Base-by-base conservation (phyloP, 2,113 vertebrate genomes). In the Hydrochoerus hydrochaeris region DNA sequence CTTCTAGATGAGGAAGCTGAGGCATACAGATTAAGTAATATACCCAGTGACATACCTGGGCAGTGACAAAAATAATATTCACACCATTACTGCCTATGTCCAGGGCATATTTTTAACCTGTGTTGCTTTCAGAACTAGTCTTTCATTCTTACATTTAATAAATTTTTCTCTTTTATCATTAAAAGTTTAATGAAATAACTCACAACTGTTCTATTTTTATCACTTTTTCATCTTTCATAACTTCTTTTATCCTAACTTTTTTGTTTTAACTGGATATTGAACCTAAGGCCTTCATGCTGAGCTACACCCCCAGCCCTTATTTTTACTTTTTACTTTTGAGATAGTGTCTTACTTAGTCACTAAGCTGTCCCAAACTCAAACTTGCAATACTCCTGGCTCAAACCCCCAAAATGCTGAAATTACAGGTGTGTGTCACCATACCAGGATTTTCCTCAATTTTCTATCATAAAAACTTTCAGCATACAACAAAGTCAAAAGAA, bases 21-120 rank as follows among this genome's bases (percentile, higher is more conserved):
- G 60, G 11, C 41, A n/a, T 2, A 3, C 14, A 80, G 60, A 78
- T 60, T 24, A 84, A 92, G 10, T 60, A 9, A 80, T 44, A 44
- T 69, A 30, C 26, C 32, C 35, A 85, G 57, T 62, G 26, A 16
- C 9, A 58, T 1, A 41, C 11, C 5, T 28, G 52, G 41, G 11
- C 20, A n/a, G 0, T 16, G 7, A 12, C 32, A 94, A 28, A 71
- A 46, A 62, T 54, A 35, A 10, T 30, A 69, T 58, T 58, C 30
- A n/a, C n/a, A 24, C 7, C 13, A 9, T 16, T 32, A 71, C 5
- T 6, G 41, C 7, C 3, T 1, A 0, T 12, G n/a, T 60, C 52
- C 28, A 46, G 1, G 28, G 54, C 14, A 11, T 16, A 54, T 4
- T 41, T 26, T 67, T 52, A 35, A 13, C 30, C 4, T 71, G 35